Percentiles rank a stretch among this genome's conserved stretches.
Evolutionary conservation across 1,140 invertebrate species (phyloP).

Genomic region (Liolophura sinensis): DNA sequence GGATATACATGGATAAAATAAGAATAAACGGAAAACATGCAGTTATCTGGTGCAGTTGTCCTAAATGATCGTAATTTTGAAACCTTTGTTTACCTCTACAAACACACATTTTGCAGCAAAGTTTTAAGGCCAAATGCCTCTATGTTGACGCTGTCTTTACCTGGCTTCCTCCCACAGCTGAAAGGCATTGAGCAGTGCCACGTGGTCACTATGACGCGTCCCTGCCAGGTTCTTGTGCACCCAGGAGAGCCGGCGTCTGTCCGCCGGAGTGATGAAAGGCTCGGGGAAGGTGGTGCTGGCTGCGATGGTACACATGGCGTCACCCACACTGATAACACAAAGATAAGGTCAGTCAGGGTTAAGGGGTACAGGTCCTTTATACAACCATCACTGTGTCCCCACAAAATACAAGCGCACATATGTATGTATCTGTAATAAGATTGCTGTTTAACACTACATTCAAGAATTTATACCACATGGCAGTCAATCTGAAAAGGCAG

Average conservation of each 20-base stretch:
- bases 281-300: constrained; percentile 87
- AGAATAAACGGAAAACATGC: too few relatives aligned
- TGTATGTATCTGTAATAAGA: too few relatives aligned
- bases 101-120: neutral
- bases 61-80: too few relatives aligned
- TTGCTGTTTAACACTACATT: too few relatives aligned
- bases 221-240: constrained; percentile 71
- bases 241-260: constrained; percentile 51
- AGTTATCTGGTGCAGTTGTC: too few relatives aligned
- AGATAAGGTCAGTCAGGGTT: neutral
- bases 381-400: too few relatives aligned
- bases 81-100: too few relatives aligned
- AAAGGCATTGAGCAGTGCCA: constrained; percentile 92
- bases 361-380: too few relatives aligned
- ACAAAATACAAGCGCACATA: too few relatives aligned
- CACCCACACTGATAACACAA: constrained; percentile 68
- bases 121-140: neutral
- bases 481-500: too few relatives aligned
- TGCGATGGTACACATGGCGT: constrained; percentile 89
- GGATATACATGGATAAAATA: too few relatives aligned
- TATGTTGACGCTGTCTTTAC: constrained; percentile 12
- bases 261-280: constrained; percentile 70
- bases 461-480: too few relatives aligned
- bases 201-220: constrained; percentile 87
- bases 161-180: constrained; percentile 82